Percentiles rank a stretch among this genome's conserved stretches.
Evolutionary conservation across 2,888 invertebrate genomes (phyloP).

Genomic region (Chromoteleia sp.): DNA sequence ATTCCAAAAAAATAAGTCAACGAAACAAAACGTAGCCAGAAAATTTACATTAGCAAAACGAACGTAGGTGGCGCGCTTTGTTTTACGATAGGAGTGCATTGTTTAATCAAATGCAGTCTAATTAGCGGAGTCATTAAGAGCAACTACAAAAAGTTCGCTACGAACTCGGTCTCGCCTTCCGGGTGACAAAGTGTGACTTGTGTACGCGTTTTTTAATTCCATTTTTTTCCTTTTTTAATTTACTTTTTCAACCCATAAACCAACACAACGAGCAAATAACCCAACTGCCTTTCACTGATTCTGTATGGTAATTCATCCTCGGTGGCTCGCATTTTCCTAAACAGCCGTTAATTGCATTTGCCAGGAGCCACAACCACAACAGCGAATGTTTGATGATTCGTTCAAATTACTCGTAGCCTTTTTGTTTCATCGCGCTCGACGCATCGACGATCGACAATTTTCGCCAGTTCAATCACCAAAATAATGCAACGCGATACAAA

Average conservation of each 20-base stretch:
- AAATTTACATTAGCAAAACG: slow-evolving; percentile 39
- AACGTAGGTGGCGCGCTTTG: slow-evolving; percentile 32
- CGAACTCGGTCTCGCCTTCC: slow-evolving; percentile 47
- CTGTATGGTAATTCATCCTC: slow-evolving; percentile 33
- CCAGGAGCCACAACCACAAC: slow-evolving; percentile 8
- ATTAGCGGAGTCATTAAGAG: slow-evolving; percentile 60
- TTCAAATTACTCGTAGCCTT: slow-evolving; percentile 16
- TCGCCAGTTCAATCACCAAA: neutral
- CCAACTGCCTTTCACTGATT: slow-evolving; percentile 20
- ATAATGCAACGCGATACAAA: neutral
- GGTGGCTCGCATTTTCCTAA: slow-evolving; percentile 27
- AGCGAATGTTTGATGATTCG: slow-evolving; percentile 30
- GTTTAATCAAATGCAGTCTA: slow-evolving; percentile 61
- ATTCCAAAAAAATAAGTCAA: slow-evolving; percentile 14
- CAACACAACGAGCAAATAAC: slow-evolving; percentile 20
- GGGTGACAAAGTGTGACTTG: slow-evolving; percentile 54
- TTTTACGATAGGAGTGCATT: slow-evolving; percentile 42
- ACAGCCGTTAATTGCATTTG: slow-evolving; percentile 37
- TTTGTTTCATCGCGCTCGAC: slow-evolving; percentile 12
- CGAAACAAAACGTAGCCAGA: slow-evolving; percentile 14
- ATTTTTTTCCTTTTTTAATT: slow-evolving; percentile 19
- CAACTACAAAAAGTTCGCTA: slow-evolving; percentile 62
- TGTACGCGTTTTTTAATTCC: slow-evolving; percentile 30
- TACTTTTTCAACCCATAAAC: slow-evolving; percentile 25
- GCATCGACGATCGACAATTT: slow-evolving; percentile 8